Conservation (phyloP, 2,888 invertebrate species). For the Sphecodes monilicornis region DNA sequence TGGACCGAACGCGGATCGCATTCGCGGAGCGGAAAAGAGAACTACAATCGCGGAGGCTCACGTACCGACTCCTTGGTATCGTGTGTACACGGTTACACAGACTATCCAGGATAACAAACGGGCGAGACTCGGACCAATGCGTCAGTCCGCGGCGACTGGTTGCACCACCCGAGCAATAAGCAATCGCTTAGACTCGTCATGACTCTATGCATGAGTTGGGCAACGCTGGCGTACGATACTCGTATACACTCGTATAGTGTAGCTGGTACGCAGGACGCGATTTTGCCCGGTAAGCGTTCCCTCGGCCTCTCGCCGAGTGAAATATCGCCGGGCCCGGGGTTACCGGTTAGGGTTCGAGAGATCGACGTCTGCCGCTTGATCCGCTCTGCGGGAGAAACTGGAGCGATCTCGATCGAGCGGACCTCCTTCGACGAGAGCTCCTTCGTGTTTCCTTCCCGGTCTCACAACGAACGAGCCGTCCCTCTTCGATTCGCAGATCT, state of each 20-base stretch:
- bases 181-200: constrained; percentile 77
- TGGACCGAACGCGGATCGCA: constrained; percentile 22
- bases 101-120: constrained; percentile 69
- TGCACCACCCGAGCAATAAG: constrained; percentile 74
- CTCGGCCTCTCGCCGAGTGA: constrained; percentile 61
- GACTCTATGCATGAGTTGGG: constrained; percentile 80
- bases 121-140: constrained; percentile 67
- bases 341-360: constrained; percentile 48
- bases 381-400: constrained; percentile 48
- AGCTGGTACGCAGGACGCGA: constrained; percentile 52
- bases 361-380: constrained; percentile 35
- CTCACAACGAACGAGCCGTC: neutral
- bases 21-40: constrained; percentile 19
- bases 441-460: neutral
- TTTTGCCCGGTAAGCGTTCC: constrained; percentile 48
- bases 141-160: constrained; percentile 70
- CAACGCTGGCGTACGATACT: constrained; percentile 57
- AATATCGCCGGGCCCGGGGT: constrained; percentile 59
- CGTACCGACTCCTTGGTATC: constrained; percentile 16
- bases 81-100: constrained; percentile 20
- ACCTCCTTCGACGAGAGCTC: constrained; percentile 3
- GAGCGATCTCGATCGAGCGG: constrained; percentile 33
- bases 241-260: neutral
- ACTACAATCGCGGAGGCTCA: neutral
- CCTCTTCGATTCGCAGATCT: neutral